These are phyloP conservation scores for Symphodus melops DNA, from an alignment of 2,113 vertebrate genomes.

Conservation along the genomic window DNA sequence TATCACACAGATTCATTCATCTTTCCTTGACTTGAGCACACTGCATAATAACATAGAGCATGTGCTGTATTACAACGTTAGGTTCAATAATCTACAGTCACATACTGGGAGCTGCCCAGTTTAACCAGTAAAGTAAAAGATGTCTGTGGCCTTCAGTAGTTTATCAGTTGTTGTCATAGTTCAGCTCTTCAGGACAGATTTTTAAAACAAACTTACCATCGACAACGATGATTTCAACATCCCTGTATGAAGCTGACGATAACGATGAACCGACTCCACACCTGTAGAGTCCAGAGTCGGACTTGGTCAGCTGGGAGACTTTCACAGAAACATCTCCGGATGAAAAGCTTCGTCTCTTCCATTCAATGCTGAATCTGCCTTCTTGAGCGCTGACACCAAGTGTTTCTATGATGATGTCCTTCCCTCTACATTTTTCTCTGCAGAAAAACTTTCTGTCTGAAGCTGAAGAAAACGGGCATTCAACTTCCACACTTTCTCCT, in stretches of 20 bases:
- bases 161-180: no score
- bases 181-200: no score
- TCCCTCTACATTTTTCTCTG: accelerated
- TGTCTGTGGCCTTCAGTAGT: neutral
- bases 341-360: neutral
- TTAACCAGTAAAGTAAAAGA: no score
- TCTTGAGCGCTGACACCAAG: accelerated
- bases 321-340: neutral
- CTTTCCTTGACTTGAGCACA: no score
- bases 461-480: accelerated
- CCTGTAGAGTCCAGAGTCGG: slow-evolving; percentile 15
- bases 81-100: no score
- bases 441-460: slow-evolving; percentile 7
- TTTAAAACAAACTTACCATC: slow-evolving; percentile 9
- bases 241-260: neutral
- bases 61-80: no score
- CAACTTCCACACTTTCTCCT: neutral
- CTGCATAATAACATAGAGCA: no score
- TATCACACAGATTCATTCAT: no score
- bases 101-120: no score
- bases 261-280: neutral
- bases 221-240: neutral
- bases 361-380: slow-evolving; percentile 6
- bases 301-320: slow-evolving; percentile 9
- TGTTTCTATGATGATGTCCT: slow-evolving; percentile 7